These are phyloP conservation scores for Lottia gigantea DNA, from an alignment of 2,888 invertebrate genomes.

Conservation along the genomic window DNA sequence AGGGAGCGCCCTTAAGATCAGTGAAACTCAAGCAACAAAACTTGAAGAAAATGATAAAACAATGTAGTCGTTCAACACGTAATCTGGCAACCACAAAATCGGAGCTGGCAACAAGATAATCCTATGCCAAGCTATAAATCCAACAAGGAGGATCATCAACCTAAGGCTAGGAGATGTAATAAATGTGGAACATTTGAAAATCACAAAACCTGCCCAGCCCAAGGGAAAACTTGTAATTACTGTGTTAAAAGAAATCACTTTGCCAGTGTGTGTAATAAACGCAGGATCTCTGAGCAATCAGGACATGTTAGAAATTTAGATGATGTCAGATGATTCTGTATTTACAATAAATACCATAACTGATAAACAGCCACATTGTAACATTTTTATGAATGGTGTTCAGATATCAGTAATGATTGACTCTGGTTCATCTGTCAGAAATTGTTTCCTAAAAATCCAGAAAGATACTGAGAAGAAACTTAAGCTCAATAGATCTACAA, in stretches of 20 bases:
- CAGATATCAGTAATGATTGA: constrained; percentile 19
- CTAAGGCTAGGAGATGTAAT: constrained; percentile 11
- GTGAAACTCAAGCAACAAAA: constrained; percentile 13
- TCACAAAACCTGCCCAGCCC: constrained; percentile 20
- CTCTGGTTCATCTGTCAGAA: constrained; percentile 18
- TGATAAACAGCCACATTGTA: neutral
- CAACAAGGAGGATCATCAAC: no score
- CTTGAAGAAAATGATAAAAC: neutral
- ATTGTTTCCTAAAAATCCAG: constrained; percentile 18
- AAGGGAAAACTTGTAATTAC: neutral
- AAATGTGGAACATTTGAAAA: constrained; percentile 18
- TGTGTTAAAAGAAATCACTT: constrained; percentile 11
- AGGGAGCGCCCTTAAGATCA: constrained; percentile 18
- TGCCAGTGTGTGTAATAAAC: constrained; percentile 14
- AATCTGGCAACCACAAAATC: neutral
- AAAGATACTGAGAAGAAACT: constrained; percentile 19
- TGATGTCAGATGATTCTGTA: neutral
- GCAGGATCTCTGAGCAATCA: neutral
- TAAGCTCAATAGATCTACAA: neutral
- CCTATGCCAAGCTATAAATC: no score
- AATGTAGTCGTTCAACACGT: neutral
- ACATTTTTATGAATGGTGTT: constrained; percentile 11
- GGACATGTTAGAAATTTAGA: constrained; percentile 23
- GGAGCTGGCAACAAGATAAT: no score
- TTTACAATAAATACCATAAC: neutral